Evolutionary conservation across 2,113 vertebrate genomes (phyloP).

Genomic region (Saimiri boliviensis): DNA sequence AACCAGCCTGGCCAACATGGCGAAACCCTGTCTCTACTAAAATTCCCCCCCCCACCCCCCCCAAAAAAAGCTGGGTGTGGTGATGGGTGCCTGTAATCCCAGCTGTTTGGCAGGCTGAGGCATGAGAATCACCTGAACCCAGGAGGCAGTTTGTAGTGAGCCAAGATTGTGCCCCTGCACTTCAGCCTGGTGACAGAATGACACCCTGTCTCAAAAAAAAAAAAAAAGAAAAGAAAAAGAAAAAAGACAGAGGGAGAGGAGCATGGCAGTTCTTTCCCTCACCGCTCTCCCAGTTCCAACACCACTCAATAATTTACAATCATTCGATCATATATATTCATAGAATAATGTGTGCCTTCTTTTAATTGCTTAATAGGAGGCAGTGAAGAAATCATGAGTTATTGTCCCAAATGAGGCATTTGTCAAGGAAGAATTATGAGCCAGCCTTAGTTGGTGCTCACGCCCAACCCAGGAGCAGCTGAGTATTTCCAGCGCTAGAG

Average conservation of each 20-base stretch:
- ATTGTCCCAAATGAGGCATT: constrained; percentile 60
- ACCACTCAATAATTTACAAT: constrained; percentile 52
- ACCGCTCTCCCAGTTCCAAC: background rate
- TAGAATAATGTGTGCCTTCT: constrained; percentile 43
- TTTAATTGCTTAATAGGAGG: constrained; percentile 43
- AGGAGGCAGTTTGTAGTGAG: no score
- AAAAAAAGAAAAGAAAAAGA: no score
- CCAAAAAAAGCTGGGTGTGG: no score
- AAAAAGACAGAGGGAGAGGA: background rate
- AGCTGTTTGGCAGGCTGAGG: no score
- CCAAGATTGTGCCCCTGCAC: no score
- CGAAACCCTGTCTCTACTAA: no score
- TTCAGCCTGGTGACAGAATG: no score
- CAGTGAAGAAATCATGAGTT: constrained; percentile 70
- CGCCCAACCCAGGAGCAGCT: background rate
- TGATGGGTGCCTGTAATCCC: no score
- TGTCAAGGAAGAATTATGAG: constrained; percentile 65
- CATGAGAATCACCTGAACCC: no score
- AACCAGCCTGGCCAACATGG: no score
- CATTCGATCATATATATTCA: constrained; percentile 33
- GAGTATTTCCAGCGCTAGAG: background rate
- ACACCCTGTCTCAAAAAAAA: background rate
- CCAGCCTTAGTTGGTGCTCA: constrained; percentile 38
- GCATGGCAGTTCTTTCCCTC: background rate
- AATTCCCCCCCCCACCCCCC: no score